Conservation (phyloP, 2,888 invertebrate genomes). For the Eristalinus sepulchralis region DNA sequence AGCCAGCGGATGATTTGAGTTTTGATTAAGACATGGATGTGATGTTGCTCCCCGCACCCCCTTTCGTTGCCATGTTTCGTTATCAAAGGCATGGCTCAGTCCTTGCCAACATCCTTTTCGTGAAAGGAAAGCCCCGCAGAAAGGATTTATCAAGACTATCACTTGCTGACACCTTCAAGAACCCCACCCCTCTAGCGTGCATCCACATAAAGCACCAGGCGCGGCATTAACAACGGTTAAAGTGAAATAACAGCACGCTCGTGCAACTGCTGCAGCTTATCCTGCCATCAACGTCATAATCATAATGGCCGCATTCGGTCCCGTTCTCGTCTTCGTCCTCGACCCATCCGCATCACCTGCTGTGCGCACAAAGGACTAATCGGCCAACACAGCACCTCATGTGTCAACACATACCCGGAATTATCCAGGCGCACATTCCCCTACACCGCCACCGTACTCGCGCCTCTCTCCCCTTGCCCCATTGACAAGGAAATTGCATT, state of each 20-base stretch:
- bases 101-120: not conserved
- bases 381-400: slow-evolving; percentile 65
- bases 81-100: not conserved
- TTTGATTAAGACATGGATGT: not conserved
- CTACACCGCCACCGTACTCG: slow-evolving; percentile 9
- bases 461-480: not conserved
- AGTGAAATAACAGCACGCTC: slow-evolving; percentile 29
- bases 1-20: not conserved
- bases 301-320: slow-evolving; percentile 11
- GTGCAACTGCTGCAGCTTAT: slow-evolving; percentile 46
- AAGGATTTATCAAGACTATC: not conserved
- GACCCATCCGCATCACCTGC: slow-evolving; percentile 32
- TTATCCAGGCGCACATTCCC: slow-evolving; percentile 64
- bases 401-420: slow-evolving; percentile 67
- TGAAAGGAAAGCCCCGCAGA: not conserved
- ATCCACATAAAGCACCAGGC: not conserved
- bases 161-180: not conserved
- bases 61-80: not conserved
- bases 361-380: slow-evolving; percentile 66
- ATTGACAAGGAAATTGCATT: slow-evolving; percentile 65
- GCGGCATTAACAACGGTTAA: not conserved
- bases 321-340: slow-evolving; percentile 19
- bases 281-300: slow-evolving; percentile 61
- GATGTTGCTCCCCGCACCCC: not conserved
- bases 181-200: not conserved